Evolutionary conservation across 2,888 invertebrate genomes (phyloP).

Genomic region (Anoncus sp.): DNA sequence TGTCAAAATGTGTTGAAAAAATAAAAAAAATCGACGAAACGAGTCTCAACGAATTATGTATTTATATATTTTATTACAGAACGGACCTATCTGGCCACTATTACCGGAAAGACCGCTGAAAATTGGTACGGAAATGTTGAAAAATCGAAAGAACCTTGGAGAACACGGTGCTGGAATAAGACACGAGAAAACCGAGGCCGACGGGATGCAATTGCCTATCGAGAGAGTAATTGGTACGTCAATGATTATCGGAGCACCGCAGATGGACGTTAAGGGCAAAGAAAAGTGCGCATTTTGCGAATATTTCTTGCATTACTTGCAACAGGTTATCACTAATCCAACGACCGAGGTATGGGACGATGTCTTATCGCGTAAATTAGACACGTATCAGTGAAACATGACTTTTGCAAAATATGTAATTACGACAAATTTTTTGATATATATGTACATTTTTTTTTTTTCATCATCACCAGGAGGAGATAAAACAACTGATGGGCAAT

Average conservation of each 20-base stretch:
- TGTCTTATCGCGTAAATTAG: too few species aligned
- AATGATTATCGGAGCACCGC: conserved; percentile 62
- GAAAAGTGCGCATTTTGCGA: conserved; percentile 91
- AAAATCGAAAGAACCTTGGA: conserved; percentile 57
- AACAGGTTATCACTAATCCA: conserved; percentile 89
- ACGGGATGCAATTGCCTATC: conserved; percentile 83
- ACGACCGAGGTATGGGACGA: conserved; percentile 86
- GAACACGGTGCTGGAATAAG: conserved; percentile 55
- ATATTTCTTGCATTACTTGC: conserved; percentile 92
- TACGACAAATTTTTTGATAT: background rate
- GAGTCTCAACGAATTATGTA: conserved; percentile 3
- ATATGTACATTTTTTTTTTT: conserved; percentile 4
- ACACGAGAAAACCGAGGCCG: conserved; percentile 71
- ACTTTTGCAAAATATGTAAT: background rate
- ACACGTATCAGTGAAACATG: too few species aligned
- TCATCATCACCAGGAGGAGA: conserved; percentile 85
- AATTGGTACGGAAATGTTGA: conserved; percentile 71
- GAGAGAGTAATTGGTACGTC: conserved; percentile 82
- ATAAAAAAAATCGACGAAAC: background rate
- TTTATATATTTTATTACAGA: too few species aligned
- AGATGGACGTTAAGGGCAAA: conserved; percentile 82
- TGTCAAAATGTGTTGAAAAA: too few species aligned
- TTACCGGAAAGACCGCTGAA: conserved; percentile 82
- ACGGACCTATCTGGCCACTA: conserved; percentile 86
- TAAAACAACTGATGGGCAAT: conserved; percentile 87